These are phyloP conservation scores for Dicyrtoma fusca DNA, from an alignment of 2,888 invertebrate species.

Conservation along the genomic window DNA sequence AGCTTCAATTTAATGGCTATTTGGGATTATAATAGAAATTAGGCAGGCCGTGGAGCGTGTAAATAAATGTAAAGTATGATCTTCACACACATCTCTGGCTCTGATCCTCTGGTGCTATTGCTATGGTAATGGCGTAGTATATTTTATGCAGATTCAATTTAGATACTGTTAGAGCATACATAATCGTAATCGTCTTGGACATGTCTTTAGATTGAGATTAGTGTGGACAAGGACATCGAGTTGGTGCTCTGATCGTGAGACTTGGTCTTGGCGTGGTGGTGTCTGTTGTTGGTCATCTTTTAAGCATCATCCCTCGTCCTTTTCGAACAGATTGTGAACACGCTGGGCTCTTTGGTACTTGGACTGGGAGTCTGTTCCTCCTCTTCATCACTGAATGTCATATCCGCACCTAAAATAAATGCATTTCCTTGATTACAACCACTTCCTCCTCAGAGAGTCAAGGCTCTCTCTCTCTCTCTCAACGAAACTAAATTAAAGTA, in stretches of 20 bases:
- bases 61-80: too few species aligned
- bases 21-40: too few species aligned
- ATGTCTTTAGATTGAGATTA: conserved; percentile 1
- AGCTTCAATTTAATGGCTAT: too few species aligned
- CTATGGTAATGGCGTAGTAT: not conserved
- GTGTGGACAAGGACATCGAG: conserved; percentile 24
- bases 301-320: conserved; percentile 7
- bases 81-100: too few species aligned
- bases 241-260: conserved; percentile 5
- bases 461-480: too few species aligned
- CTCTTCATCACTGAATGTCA: conserved; percentile 55
- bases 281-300: conserved; percentile 14
- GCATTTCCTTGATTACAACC: conserved; percentile 39
- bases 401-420: conserved; percentile 52
- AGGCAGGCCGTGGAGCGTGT: too few species aligned
- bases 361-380: conserved; percentile 34
- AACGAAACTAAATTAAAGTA: too few species aligned
- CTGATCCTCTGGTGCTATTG: not conserved
- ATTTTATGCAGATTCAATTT: conserved; percentile 1
- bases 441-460: conserved; percentile 23
- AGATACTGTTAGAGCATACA: not conserved
- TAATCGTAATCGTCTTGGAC: not conserved
- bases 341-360: conserved; percentile 16
- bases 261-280: not conserved
- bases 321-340: conserved; percentile 28